Evolutionary conservation across 30 jellyfish, hydroid and myxozoan genomes (phyloP).

Genomic region (Aurelia aurita complex sp. Pacific): DNA sequence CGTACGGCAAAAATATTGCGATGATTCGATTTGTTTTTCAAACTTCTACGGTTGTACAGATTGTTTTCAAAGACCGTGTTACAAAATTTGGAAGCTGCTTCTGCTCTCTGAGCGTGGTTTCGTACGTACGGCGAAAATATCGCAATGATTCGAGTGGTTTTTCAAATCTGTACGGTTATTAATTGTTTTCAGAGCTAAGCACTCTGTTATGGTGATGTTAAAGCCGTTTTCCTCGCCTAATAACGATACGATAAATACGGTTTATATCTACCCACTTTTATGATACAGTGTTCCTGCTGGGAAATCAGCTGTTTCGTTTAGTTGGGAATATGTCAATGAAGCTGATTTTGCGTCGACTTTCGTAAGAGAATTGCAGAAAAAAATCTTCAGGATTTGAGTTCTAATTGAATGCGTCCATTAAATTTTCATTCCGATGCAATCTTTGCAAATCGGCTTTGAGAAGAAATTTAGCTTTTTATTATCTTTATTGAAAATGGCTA

Average conservation of each 20-base stretch:
- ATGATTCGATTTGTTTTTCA: too few species aligned
- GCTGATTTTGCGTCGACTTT: slow-evolving; percentile 51
- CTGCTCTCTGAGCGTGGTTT: neutral
- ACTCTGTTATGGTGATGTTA: slow-evolving; percentile 46
- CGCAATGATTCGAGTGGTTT: slow-evolving; percentile 30
- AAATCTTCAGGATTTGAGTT: slow-evolving; percentile 47
- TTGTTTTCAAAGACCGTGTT: neutral
- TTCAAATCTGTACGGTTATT: slow-evolving; percentile 12
- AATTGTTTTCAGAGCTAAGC: slow-evolving; percentile 21
- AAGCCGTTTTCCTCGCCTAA: slow-evolving; percentile 11
- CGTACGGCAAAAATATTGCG: neutral
- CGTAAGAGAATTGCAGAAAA: slow-evolving; percentile 16
- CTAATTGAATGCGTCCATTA: slow-evolving; percentile 57
- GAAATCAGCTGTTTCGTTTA: slow-evolving; percentile 42
- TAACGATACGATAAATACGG: slow-evolving; percentile 32
- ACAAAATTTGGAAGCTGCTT: neutral
- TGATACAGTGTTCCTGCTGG: slow-evolving; percentile 47
- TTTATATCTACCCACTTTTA: neutral
- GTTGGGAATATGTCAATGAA: slow-evolving; percentile 34
- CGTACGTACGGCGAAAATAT: neutral
- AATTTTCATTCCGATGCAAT: slow-evolving; percentile 64
- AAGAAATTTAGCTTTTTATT: slow-evolving; percentile 62
- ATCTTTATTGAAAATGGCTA: slow-evolving; percentile 50
- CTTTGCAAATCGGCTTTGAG: slow-evolving; percentile 74
- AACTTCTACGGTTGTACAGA: too few species aligned